phyloP scores from a whole-genome alignment of 1,140 invertebrate species.

The Aphis craccivora region DNA sequence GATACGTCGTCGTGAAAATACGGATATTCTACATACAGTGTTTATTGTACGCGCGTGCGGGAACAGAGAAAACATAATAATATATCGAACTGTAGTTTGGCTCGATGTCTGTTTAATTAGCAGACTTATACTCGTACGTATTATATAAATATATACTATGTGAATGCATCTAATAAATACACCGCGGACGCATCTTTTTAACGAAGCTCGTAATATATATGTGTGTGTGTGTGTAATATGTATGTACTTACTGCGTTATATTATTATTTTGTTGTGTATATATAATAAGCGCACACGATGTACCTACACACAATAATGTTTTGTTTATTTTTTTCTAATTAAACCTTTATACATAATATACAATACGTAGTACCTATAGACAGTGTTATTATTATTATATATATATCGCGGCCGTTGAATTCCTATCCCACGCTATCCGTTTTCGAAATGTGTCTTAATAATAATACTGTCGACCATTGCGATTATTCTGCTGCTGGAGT shows the following conservation, averaged over 20 bases:
- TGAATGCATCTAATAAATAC: neutral
- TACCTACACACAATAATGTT: neutral
- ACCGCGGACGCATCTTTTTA: neutral
- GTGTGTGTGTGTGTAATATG: neutral
- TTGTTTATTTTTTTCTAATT: slow-evolving; percentile 20
- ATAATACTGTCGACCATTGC: neutral
- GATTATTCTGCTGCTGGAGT: neutral
- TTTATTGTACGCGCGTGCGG: neutral
- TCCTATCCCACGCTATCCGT: slow-evolving; percentile 43
- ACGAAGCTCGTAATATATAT: slow-evolving; percentile 1
- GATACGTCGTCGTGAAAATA: neutral
- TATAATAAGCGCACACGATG: neutral
- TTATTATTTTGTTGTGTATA: neutral
- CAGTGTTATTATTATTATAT: neutral
- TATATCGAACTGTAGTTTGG: slow-evolving; percentile 10
- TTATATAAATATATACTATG: neutral
- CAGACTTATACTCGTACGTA: neutral
- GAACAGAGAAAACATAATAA: neutral
- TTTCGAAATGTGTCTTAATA: slow-evolving; percentile 22
- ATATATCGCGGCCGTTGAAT: neutral
- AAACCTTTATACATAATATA: neutral
- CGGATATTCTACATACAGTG: neutral
- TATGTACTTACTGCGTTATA: neutral
- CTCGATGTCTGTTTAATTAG: slow-evolving; percentile 21
- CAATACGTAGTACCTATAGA: neutral